Conservation (phyloP, 2,797 vertebrate species). For the Monodelphis domestica region DNA sequence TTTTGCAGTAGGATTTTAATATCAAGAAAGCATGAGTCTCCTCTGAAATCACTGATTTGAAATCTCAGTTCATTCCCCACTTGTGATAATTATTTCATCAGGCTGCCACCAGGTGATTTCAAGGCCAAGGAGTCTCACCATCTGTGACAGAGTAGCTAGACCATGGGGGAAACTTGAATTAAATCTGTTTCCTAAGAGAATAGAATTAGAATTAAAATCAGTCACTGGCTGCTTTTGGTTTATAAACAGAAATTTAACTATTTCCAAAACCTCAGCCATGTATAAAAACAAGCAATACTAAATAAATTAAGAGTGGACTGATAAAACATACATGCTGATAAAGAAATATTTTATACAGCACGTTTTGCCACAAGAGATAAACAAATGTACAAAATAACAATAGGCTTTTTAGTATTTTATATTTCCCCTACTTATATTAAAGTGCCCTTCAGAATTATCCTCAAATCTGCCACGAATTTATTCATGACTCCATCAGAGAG, state of each 20-base stretch:
- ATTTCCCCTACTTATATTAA: background rate
- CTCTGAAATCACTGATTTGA: background rate
- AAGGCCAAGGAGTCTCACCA: background rate
- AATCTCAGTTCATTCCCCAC: background rate
- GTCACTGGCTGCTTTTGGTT: background rate
- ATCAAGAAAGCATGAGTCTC: background rate
- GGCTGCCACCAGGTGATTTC: background rate
- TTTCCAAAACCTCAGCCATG: background rate
- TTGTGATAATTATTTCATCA: constrained; percentile 25
- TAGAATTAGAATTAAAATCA: background rate
- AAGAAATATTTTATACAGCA: background rate
- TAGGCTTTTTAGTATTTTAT: background rate
- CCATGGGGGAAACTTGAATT: constrained; percentile 19
- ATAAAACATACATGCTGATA: background rate
- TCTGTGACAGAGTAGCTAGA: background rate
- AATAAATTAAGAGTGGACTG: constrained; percentile 1
- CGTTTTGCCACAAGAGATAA: background rate
- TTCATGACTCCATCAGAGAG: background rate
- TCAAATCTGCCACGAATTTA: background rate
- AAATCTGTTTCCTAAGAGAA: background rate
- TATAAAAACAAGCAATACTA: constrained; percentile 20
- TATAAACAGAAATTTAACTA: constrained; percentile 27
- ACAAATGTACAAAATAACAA: constrained; percentile 27
- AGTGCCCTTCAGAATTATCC: constrained; percentile 8
- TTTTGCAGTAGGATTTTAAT: background rate